A percentile compares a stretch with the other conserved stretches of the same genome.
phyloP scores from a whole-genome alignment of 2,797 vertebrate genomes.

The Petrocephalus schoutedeni region DNA sequence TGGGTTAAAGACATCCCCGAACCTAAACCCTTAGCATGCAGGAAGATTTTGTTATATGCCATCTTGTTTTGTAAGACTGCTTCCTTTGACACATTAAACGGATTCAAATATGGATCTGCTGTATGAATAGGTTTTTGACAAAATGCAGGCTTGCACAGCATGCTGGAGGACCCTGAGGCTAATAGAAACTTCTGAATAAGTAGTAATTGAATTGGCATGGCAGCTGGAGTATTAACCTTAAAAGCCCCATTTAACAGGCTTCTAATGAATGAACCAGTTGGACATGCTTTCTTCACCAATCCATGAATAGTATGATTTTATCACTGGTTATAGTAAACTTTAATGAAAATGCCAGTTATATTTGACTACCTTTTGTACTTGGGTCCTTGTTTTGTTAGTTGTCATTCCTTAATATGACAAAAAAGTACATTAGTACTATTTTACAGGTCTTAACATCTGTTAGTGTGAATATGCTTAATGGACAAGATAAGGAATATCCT shows the following conservation, averaged over 20 bases:
- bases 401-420: neutral
- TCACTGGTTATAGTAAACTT: neutral
- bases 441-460: neutral
- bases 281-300: neutral
- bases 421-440: neutral
- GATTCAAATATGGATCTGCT: neutral
- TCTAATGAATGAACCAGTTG: neutral
- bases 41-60: neutral
- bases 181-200: neutral
- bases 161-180: neutral
- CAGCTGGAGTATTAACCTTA: neutral
- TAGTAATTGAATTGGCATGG: neutral
- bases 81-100: neutral
- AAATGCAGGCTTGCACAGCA: neutral
- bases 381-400: neutral
- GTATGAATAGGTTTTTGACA: neutral
- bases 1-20: neutral
- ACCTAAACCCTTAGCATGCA: neutral
- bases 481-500: neutral
- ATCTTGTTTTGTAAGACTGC: neutral
- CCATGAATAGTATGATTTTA: neutral
- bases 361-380: neutral
- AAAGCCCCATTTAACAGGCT: neutral
- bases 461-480: neutral
- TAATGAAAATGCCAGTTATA: neutral